Evolutionary conservation across 92 coral and sea anemone genomes (phyloP), one percentile per base, ranked within the genome.

Genomic region (Diadumene lineata): DNA sequence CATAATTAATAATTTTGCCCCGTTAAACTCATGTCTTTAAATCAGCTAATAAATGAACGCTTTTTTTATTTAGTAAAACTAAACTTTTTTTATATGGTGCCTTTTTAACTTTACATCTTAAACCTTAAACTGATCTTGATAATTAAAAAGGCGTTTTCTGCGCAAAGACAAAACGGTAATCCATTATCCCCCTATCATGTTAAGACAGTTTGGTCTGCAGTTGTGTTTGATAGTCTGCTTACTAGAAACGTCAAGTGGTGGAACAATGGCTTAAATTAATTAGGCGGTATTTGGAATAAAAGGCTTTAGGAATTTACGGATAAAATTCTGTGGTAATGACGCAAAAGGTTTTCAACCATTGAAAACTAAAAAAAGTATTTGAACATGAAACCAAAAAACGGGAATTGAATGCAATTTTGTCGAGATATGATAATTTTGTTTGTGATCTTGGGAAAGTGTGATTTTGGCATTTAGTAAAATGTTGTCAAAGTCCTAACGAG

Each of bases 401-500:
- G 24, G 13, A 6, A 38, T 38, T 38, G 48, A 38, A 38, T 6
- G 48, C 6, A 38, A 38, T 4, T n/a, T n/a, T 4, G 48, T 4
- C 13, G 48, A 38, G 48, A 38, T 38, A 38, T 38, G 48, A 38
- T 38, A 4, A 38, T 38, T 38, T 38, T 38, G 6, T 38, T 38
- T 38, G 6, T 38, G 48, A 38, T 81, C 75, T 32, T 74, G 77
- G 30, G 44, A 79, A 79, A 89, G 82, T 89, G 79, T 78, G 73
- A 68, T 60, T 70, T 90, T 90, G 96, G 94, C 94, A 89, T 90
- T 81, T 89, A 75, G 80, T 86, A 82, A 89, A 86, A 90, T 83
- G 86, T 81, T 86, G 82, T 91, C 90, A 84, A 88, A 84, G 90
- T 91, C 97, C 97, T 91, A 91, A 91, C 97, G 74, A 91, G 97